Conservation (phyloP, 2,888 invertebrate genomes). For the Agapostemon virescens region DNA sequence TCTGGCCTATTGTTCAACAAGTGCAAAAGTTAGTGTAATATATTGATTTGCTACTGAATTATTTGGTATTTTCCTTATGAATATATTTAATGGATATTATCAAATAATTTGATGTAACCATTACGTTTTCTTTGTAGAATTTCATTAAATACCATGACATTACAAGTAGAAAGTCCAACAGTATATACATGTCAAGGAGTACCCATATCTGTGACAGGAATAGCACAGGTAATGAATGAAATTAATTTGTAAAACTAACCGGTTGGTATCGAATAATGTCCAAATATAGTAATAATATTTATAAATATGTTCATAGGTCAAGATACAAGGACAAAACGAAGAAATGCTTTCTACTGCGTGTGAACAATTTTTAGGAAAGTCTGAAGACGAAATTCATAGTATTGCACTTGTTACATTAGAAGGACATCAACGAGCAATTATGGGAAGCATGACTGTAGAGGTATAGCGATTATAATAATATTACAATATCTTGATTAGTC, state of each 20-base stretch:
- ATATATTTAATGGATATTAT: background rate
- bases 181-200: conserved; percentile 98
- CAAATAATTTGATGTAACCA: background rate
- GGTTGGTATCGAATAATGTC: background rate
- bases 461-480: conserved; percentile 71
- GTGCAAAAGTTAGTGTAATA: conserved; percentile 85
- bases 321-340: conserved; percentile 93
- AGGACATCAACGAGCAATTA: conserved; percentile 96
- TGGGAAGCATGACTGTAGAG: conserved; percentile 98
- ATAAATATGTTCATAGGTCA: conserved; percentile 83
- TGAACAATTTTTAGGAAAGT: conserved; percentile 95
- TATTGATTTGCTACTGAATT: background rate
- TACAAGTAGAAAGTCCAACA: conserved; percentile 96
- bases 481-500: background rate
- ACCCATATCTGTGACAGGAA: conserved; percentile 97
- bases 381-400: conserved; percentile 92
- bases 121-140: conserved; percentile 84
- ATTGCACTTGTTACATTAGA: conserved; percentile 95
- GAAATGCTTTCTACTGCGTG: conserved; percentile 95
- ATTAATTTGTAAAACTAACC: conserved; percentile 7
- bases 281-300: conserved; percentile 3
- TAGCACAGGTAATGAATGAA: conserved; percentile 90
- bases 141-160: conserved; percentile 97
- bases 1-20: conserved; percentile 95
- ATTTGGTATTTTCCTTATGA: background rate